Percentiles rank a stretch among this genome's conserved stretches.
phyloP scores from a whole-genome alignment of 1,140 invertebrate species.

The Phymastichus coffea region DNA sequence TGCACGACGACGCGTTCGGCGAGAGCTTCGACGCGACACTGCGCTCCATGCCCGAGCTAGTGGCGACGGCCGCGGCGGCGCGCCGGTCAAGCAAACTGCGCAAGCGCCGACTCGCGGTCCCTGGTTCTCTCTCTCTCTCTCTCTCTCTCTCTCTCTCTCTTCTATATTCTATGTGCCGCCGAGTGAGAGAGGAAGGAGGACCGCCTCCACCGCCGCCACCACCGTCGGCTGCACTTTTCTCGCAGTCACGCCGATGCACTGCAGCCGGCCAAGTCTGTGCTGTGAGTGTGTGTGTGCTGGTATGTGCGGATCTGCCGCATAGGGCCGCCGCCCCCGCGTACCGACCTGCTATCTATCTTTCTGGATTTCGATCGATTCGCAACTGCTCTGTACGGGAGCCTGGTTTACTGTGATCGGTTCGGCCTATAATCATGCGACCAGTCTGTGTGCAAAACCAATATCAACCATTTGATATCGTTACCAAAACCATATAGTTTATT shows the following conservation, averaged over 20 bases:
- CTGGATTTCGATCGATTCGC: no score
- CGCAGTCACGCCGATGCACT: conserved; percentile 33
- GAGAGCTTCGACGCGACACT: conserved; percentile 75
- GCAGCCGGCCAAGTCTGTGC: no score
- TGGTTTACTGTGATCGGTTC: no score
- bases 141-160: conserved; percentile 1
- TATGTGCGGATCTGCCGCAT: no score
- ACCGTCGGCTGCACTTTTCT: conserved; percentile 34
- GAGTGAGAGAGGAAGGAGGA: conserved; percentile 8
- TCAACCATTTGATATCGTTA: no score
- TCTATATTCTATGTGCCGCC: conserved; percentile 25
- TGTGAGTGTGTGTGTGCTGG: no score
- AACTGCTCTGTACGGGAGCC: no score
- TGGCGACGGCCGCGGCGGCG: conserved; percentile 15
- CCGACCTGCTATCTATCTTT: no score
- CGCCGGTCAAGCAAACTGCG: conserved; percentile 41
- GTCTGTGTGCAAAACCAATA: no score
- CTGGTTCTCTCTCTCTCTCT: conserved; percentile 3
- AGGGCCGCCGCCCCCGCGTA: no score
- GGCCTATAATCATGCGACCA: no score
- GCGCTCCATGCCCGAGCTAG: conserved; percentile 50
- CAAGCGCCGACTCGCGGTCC: conserved; percentile 29
- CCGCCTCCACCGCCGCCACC: conserved; percentile 34
- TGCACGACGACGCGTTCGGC: conserved; percentile 59
- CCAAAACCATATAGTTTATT: no score